Base-by-base conservation (phyloP, 2,888 invertebrate genomes). In the Quadriops clusia region DNA sequence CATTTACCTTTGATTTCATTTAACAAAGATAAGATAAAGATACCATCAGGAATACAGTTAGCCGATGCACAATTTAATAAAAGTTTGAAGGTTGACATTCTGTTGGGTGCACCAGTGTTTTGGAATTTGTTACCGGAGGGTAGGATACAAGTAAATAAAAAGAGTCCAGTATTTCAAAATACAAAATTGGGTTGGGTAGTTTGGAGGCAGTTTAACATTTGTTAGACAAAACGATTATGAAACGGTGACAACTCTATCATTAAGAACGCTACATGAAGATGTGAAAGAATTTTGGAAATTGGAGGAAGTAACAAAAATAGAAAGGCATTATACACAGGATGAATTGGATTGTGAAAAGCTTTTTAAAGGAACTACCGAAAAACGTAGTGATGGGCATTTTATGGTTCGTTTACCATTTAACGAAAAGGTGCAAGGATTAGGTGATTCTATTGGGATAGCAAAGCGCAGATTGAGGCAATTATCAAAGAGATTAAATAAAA, bases 391-490 rank as follows among this genome's bases (percentile, higher is more conserved):
- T 6, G 25, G 10, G 9, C 11, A 12, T 13, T 25, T 25, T 25
- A 11, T 25, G 5, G 25, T 25, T 25, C 13, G 12, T 14, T 8
- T 25, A 11, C 25, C 25, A 11, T 23, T 23, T 8, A 23, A 23
- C 8, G 10, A 10, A 8, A 23, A 23, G 10, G 2, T 3, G 3
- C 9, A 23, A 11, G 23, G 12, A n/a, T 9, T 23, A 23, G 16
- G 27, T 15, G 9, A 15, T 10, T 12, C 27, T n/a, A n/a, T 8
- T 10, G 27, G 16, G 16, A 16, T 16, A n/a, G 27, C 27, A 3
- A 10, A 32, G 10, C 28, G 28, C 16, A 21, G 38, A 26, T 36
- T 41, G 22, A 14, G 34, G 9, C 14, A 31, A 10, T 18, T 42
- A 8, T 38, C 40, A 36, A 20, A 29, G 20, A 34, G 25, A 18